These are phyloP conservation scores for Ernsta delagoae DNA, from an alignment of 2,888 invertebrate species.

Conservation along the genomic window DNA sequence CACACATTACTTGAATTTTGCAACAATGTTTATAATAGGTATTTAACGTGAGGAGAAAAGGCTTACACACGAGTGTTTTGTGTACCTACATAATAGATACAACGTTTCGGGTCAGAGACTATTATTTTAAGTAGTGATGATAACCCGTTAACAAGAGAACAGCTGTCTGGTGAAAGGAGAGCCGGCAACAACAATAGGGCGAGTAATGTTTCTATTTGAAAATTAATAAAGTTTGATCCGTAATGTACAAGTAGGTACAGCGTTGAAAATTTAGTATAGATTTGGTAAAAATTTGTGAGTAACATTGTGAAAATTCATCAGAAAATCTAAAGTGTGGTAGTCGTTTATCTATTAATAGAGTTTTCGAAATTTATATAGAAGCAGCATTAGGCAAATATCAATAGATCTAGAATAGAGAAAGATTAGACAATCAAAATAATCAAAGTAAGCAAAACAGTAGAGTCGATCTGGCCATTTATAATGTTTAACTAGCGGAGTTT, in stretches of 20 bases:
- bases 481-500: constrained; percentile 66
- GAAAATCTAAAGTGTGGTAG: constrained; percentile 71
- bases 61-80: constrained; percentile 53
- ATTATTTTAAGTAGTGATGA: constrained; percentile 58
- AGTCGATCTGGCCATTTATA: constrained; percentile 64
- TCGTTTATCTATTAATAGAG: constrained; percentile 54
- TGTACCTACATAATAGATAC: constrained; percentile 33
- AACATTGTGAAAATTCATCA: constrained; percentile 55
- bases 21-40: neutral
- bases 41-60: constrained; percentile 54
- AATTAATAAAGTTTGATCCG: constrained; percentile 69
- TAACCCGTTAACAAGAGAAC: constrained; percentile 59
- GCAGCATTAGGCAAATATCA: constrained; percentile 56
- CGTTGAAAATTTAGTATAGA: constrained; percentile 72
- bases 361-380: constrained; percentile 65
- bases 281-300: constrained; percentile 61
- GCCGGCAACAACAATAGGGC: constrained; percentile 75
- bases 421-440: constrained; percentile 59
- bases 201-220: constrained; percentile 79
- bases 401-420: constrained; percentile 74
- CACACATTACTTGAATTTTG: neutral
- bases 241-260: constrained; percentile 54
- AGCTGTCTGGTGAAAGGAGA: constrained; percentile 69
- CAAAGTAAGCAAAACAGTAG: constrained; percentile 67
- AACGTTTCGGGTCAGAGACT: constrained; percentile 42